phyloP scores from a whole-genome alignment of 2,797 vertebrate genomes.

The Sebastes taczanowskii region DNA sequence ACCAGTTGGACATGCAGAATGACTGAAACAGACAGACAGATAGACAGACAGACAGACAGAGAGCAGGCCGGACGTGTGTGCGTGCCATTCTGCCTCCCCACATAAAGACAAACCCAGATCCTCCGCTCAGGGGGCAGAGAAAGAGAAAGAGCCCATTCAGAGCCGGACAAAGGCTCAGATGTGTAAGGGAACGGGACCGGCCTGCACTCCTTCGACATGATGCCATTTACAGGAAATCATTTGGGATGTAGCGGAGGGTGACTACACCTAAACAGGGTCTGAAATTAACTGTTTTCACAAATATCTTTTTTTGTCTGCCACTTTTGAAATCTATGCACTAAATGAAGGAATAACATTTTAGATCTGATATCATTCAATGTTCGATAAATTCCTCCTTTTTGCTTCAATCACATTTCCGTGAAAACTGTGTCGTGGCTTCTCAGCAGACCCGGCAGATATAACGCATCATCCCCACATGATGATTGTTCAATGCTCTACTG shows the following conservation, averaged over 20 bases:
- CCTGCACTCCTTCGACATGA: conserved; percentile 30
- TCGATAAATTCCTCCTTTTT: neutral
- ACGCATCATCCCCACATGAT: conserved; percentile 10
- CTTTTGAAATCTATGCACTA: no score
- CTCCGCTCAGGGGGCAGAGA: conserved; percentile 39
- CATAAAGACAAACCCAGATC: conserved; percentile 69
- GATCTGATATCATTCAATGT: neutral
- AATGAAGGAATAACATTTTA: no score
- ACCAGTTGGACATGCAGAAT: conserved; percentile 55
- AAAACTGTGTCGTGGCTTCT: neutral
- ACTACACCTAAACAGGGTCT: neutral
- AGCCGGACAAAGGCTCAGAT: conserved; percentile 65
- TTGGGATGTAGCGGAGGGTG: neutral
- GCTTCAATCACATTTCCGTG: neutral
- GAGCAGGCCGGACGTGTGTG: conserved; percentile 42
- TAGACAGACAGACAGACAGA: conserved; percentile 25
- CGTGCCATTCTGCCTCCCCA: conserved; percentile 44
- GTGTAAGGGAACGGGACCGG: conserved; percentile 40
- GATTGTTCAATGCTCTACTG: neutral
- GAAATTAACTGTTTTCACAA: no score
- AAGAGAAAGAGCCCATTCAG: conserved; percentile 68
- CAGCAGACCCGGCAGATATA: neutral
- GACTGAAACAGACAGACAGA: conserved; percentile 53
- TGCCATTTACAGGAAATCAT: conserved; percentile 51
- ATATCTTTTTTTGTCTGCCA: no score